These are phyloP conservation scores for Corbicula japonica DNA, from an alignment of 2,888 invertebrate genomes.

Conservation along the genomic window DNA sequence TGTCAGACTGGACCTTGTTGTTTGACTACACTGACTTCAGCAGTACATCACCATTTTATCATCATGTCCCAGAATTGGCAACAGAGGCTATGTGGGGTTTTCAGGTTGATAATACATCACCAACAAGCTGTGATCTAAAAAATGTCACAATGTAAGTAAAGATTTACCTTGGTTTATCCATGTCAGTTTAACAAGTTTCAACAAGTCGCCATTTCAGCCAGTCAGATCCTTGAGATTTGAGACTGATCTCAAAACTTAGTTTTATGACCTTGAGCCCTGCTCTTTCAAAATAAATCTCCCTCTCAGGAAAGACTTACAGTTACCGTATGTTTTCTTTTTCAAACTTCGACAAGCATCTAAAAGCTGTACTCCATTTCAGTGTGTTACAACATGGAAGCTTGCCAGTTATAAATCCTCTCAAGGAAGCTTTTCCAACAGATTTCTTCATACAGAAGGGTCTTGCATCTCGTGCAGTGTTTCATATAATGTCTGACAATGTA, in stretches of 20 bases:
- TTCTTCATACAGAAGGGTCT: constrained; percentile 79
- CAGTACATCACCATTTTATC: constrained; percentile 47
- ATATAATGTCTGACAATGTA: constrained; percentile 89
- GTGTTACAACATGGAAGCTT: constrained; percentile 93
- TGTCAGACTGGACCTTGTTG: constrained; percentile 35
- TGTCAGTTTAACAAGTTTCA: constrained; percentile 90
- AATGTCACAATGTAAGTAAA: constrained; percentile 57
- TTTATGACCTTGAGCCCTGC: too few relatives aligned
- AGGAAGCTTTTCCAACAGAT: constrained; percentile 91
- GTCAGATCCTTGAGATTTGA: too few relatives aligned
- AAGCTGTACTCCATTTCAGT: constrained; percentile 89
- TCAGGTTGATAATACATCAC: constrained; percentile 44
- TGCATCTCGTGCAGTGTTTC: constrained; percentile 9
- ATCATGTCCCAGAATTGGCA: constrained; percentile 48
- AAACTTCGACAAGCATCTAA: too few relatives aligned
- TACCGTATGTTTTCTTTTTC: too few relatives aligned
- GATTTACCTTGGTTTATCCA: constrained; percentile 1
- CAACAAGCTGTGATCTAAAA: constrained; percentile 43
- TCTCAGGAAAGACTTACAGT: too few relatives aligned
- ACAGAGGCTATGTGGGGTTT: constrained; percentile 53
- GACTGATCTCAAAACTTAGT: too few relatives aligned
- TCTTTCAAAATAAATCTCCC: too few relatives aligned
- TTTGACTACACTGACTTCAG: constrained; percentile 53
- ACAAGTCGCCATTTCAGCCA: constrained; percentile 93
- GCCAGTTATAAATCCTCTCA: constrained; percentile 94